Evolutionary conservation across 2,888 invertebrate species (phyloP), one percentile per base, ranked within the genome.

Genomic region (Acanthosoma haemorrhoidale): DNA sequence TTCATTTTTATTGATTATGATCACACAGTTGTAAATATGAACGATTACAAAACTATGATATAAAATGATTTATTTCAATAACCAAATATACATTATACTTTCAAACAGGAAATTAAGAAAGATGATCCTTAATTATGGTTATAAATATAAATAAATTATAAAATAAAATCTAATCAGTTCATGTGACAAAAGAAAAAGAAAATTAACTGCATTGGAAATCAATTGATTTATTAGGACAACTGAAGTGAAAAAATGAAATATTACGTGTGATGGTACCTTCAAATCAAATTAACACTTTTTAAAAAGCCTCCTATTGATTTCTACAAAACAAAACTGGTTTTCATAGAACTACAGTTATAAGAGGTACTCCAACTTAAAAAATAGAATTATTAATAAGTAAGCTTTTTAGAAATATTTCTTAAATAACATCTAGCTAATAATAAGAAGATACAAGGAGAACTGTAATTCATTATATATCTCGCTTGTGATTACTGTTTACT

Each of bases 121-220:
- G 21, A n/a, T 21, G 51, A 51, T 51, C 51, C 51, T 51, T 51
- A 51, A 51, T 51, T 51, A 51, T 25, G n/a, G 21, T n/a, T n/a
- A 2, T 25, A 25, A 51, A 25, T 21, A 43, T 21, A 43, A 43
- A 25, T 25, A 13, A 51, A 51, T 51, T n/a, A 51, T 51, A 25
- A 21, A 51, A 51, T 6, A 25, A 51, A 51, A 51, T 25, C 25
- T 51, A 51, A 51, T 5, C 13, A 43, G 21, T 21, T 25, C 25
- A 4, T 51, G 51, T 51, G 21, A 13, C 13, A 51, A 51, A 51
- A 51, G 0, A 51, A 51, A 51, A 9, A 51, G 5, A 25, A 51
- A 21, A 18, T 11, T 11, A 21, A 2, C 11, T 21, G 21, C n/a
- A n/a, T n/a, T 18, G 1, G 11, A 43, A 21, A 9, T 21, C 18